Base-by-base conservation (phyloP, 2,888 invertebrate species). In the Lagria hirta region DNA sequence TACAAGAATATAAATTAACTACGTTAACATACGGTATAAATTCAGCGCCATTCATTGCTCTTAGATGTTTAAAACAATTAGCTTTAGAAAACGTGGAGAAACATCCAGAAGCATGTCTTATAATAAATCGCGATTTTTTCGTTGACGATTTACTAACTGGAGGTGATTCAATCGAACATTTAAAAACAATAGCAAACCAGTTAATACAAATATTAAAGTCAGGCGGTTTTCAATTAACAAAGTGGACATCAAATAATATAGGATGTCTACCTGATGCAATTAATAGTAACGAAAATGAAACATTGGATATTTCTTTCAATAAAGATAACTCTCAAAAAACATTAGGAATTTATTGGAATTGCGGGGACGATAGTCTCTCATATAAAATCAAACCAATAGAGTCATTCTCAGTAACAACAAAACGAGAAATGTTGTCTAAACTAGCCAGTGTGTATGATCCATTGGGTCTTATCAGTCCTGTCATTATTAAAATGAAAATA, bases 21-120 rank as follows among this genome's bases (percentile, higher is more conserved):
- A 57, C 56, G 1, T 51, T 62, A 4, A 57, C 58, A 0, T 61
- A 56, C 32, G 58, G 60, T 3, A 50, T 27, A 3, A 35, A 54
- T 2, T 34, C 43, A 7, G 56, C 61, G 2, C 48, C 60, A 2
- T 61, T 44, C 34, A 27, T 57, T 7, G 58, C 58, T 1, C 51
- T 49, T 5, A 30, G 53, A 12, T 36, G 44, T n/a, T 26, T 62
- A 6, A 49, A 45, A 10, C 36, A 55, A 42, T 40, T 57, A n/a
- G 55, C 58, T 0, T 34, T 49, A n/a, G n/a, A n/a, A 21, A 38
- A 43, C 3, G 54, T 57, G 3, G 6, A 40, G 3, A 52, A 51
- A n/a, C 3, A 4, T n/a, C n/a, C n/a, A 5, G 13, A 5, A 13
- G 15, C 30, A 5, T 11, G 28, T 13, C 21, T 27, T 14, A 43